Conservation (phyloP, 1,140 invertebrate genomes). For the Leptinotarsa defecta region DNA sequence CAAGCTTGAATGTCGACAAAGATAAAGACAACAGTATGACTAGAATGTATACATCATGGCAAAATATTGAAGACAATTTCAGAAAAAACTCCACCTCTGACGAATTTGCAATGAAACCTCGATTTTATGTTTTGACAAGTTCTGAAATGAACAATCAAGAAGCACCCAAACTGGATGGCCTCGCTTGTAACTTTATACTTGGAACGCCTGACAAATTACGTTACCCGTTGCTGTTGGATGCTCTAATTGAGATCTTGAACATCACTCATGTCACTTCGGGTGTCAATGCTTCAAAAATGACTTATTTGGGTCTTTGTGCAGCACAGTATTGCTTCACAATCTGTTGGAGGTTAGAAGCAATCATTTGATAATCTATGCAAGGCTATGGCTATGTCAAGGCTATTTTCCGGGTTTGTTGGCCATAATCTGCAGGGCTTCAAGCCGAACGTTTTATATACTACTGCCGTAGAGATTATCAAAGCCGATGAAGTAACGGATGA, state of each 20-base stretch:
- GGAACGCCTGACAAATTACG: constrained; percentile 88
- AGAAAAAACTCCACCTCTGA: constrained; percentile 73
- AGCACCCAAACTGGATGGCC: constrained; percentile 86
- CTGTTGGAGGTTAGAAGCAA: constrained; percentile 71
- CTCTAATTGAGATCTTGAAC: constrained; percentile 78
- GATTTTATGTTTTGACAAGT: constrained; percentile 83
- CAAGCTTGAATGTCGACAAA: constrained; percentile 61
- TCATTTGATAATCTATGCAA: background rate
- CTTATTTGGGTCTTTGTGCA: constrained; percentile 74
- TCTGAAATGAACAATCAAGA: constrained; percentile 79
- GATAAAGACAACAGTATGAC: constrained; percentile 63
- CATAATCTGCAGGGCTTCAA: too few species aligned
- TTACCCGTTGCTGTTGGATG: constrained; percentile 85
- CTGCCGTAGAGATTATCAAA: too few species aligned
- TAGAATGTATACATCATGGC: constrained; percentile 75
- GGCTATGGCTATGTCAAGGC: too few species aligned
- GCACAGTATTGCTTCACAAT: constrained; percentile 91
- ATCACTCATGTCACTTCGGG: constrained; percentile 66
- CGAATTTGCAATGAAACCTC: constrained; percentile 79
- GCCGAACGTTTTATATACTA: too few species aligned
- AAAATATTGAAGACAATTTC: constrained; percentile 81
- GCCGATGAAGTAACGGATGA: too few species aligned
- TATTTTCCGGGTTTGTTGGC: too few species aligned
- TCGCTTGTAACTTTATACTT: constrained; percentile 92
- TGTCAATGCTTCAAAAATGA: constrained; percentile 61